Evolutionary conservation across 1,140 invertebrate genomes (phyloP).

Genomic region (Asbolus verrucosus): DNA sequence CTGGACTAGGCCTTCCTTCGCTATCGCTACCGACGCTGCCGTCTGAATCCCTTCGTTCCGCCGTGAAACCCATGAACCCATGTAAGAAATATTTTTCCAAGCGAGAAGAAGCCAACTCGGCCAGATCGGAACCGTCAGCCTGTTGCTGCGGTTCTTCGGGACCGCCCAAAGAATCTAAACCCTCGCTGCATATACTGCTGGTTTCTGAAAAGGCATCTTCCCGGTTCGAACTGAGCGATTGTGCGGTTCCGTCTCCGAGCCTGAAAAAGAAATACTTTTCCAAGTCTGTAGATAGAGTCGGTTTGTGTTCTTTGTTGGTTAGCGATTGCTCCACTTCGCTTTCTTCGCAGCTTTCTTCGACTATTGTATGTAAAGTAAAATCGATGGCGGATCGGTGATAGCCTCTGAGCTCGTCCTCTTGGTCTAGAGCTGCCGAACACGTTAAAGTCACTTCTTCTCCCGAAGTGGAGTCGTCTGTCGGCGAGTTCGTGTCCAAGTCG

Average conservation of each 20-base stretch:
- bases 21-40: slow-evolving; percentile 88
- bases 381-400: slow-evolving; percentile 86
- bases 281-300: slow-evolving; percentile 82
- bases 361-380: slow-evolving; percentile 92
- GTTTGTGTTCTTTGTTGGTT: slow-evolving; percentile 70
- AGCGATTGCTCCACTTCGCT: slow-evolving; percentile 79
- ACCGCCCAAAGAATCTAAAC: slow-evolving; percentile 75
- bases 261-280: slow-evolving; percentile 94
- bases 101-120: slow-evolving; percentile 85
- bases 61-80: slow-evolving; percentile 84
- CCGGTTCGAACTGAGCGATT: slow-evolving; percentile 64
- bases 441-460: slow-evolving; percentile 69
- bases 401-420: slow-evolving; percentile 84
- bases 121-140: slow-evolving; percentile 70
- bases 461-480: slow-evolving; percentile 71
- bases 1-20: slow-evolving; percentile 86
- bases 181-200: slow-evolving; percentile 88
- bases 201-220: slow-evolving; percentile 87
- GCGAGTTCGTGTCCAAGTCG: slow-evolving; percentile 69
- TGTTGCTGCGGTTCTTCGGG: slow-evolving; percentile 66
- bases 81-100: slow-evolving; percentile 92
- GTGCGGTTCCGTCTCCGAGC: slow-evolving; percentile 76
- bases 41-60: slow-evolving; percentile 80
- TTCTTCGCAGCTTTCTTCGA: slow-evolving; percentile 94
- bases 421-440: slow-evolving; percentile 70